phyloP scores from a whole-genome alignment of 2,797 vertebrate species.

The Microcaecilia unicolor region DNA sequence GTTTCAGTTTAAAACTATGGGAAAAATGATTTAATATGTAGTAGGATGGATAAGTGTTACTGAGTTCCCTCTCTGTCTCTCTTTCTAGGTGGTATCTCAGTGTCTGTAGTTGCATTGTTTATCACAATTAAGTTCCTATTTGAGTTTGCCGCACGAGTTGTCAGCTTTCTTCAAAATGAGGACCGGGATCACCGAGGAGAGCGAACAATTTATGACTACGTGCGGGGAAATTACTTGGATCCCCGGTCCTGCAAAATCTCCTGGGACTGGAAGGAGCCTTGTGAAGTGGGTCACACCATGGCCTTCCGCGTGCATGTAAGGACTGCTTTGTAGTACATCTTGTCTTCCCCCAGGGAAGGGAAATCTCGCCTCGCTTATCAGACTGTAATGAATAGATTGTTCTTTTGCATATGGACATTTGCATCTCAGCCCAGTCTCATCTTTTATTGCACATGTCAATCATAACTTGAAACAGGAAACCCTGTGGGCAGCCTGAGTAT shows the following conservation, averaged over 20 bases:
- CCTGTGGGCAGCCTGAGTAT: too few species aligned
- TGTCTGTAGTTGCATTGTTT: constrained; percentile 96
- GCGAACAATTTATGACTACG: constrained; percentile 96
- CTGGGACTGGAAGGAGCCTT: constrained; percentile 98
- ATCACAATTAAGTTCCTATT: constrained; percentile 99
- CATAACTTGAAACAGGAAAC: too few species aligned
- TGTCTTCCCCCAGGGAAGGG: too few species aligned
- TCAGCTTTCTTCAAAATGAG: constrained; percentile 97
- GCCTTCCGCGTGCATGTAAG: constrained; percentile 94
- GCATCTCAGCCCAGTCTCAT: too few species aligned
- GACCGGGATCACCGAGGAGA: constrained; percentile 88
- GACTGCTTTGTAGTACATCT: too few species aligned
- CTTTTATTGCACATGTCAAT: too few species aligned
- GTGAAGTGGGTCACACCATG: constrained; percentile 97
- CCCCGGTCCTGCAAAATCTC: constrained; percentile 94
- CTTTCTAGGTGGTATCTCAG: constrained; percentile 88
- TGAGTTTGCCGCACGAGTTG: constrained; percentile 92
- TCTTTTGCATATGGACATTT: too few species aligned
- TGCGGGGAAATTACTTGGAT: constrained; percentile 96
- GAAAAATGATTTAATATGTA: too few species aligned
- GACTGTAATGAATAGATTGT: too few species aligned
- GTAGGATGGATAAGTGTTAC: constrained; percentile 10
- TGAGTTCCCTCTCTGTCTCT: constrained; percentile 14
- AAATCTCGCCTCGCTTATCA: too few species aligned
- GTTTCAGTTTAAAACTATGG: too few species aligned